phyloP scores from a whole-genome alignment of 2,888 invertebrate genomes.

The Dynastes grantii region DNA sequence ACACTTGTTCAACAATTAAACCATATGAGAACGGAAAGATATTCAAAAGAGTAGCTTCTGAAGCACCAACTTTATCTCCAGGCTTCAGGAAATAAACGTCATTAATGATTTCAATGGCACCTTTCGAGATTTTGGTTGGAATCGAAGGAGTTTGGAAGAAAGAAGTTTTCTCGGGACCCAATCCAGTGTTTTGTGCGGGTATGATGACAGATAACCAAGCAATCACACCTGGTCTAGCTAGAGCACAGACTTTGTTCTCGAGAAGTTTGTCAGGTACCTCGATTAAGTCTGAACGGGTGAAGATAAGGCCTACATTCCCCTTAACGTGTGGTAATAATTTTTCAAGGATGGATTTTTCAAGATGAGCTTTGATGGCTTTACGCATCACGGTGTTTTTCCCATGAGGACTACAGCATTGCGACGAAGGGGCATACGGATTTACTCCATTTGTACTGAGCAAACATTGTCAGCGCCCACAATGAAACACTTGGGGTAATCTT shows the following conservation, averaged over 20 bases:
- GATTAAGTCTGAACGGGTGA: conserved; percentile 95
- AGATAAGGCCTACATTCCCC: conserved; percentile 98
- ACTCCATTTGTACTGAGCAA: conserved; percentile 96
- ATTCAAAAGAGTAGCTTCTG: conserved; percentile 98
- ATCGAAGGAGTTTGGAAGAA: conserved; percentile 99
- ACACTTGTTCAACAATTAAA: conserved; percentile 95
- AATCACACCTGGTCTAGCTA: conserved; percentile 97
- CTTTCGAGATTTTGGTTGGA: conserved; percentile 90
- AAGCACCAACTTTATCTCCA: conserved; percentile 98
- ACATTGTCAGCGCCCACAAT: conserved; percentile 99
- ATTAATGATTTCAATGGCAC: conserved; percentile 98
- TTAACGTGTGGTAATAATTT: conserved; percentile 95
- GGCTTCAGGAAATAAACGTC: conserved; percentile 93
- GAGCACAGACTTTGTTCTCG: conserved; percentile 90
- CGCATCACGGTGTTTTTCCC: conserved; percentile 99
- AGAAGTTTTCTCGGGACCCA: conserved; percentile 99
- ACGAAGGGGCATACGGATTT: conserved; percentile 82
- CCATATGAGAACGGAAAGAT: conserved; percentile 99
- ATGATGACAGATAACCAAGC: conserved; percentile 97
- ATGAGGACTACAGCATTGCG: conserved; percentile 93
- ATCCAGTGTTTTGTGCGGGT: conserved; percentile 98
- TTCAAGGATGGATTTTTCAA: conserved; percentile 95
- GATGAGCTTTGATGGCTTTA: conserved; percentile 97
- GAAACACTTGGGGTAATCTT: conserved; percentile 99
- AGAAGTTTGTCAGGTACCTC: conserved; percentile 92